Evolutionary conservation across 2,113 vertebrate genomes (phyloP), one percentile per base, ranked within the genome.

Genomic region (Hipposideros armiger): DNA sequence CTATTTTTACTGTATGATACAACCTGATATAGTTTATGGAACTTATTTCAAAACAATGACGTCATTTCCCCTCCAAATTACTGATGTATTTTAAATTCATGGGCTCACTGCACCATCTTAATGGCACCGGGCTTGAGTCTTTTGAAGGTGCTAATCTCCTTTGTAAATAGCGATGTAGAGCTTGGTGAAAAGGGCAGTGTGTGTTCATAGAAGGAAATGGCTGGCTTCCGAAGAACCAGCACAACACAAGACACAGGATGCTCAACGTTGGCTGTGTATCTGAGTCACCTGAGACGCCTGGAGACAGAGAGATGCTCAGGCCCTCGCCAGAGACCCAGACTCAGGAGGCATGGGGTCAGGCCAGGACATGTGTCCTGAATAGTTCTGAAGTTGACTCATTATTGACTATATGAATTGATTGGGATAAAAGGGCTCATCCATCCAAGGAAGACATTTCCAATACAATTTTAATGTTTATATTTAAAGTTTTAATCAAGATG

Each of bases 401-500:
- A 92, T 54, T 76, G 66, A 66, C 74, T 82, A 50, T 17, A 54
- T 36, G 50, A 81, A 89, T 86, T 86, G 87, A 86, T 52, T 93
- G 50, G 50, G 9, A 17, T 60, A 54, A 89, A 73, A 93, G 4
- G 40, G 73, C 8, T 77, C 56, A 95, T 90, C 22, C 47, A 91
- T 66, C 77, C 70, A 50, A 80, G 45, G 11, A 74, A 76, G 66
- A 58, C 2, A 66, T 94, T 95, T 95, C 73, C 69, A 97, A 84
- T 87, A 83, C 0, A 89, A 50, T 77, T 74, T 81, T 58, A 54
- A 26, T 64, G 74, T 47, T 87, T 80, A 17, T 56, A 92, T 80
- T 70, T 84, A 64, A 90, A 14, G 30, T 82, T 87, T 92, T 58
- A 92, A 89, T 93, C 77, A 89, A 95, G 54, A 93, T 83, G 70